Percentiles rank a stretch among this genome's conserved stretches.
phyloP scores from a whole-genome alignment of 1,140 invertebrate species.

The Elymnias hypermnestra region DNA sequence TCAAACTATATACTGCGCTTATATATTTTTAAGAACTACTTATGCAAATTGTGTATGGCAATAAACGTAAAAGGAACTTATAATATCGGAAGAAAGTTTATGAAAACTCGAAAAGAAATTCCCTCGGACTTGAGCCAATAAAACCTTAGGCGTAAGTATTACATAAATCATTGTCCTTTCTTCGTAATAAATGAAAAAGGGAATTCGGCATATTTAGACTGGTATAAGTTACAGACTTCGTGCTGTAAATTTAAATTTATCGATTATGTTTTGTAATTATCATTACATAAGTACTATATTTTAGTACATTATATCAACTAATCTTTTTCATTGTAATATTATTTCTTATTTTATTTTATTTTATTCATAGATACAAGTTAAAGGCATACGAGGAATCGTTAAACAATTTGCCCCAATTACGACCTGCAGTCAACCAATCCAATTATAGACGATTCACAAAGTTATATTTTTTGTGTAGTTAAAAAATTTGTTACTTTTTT shows the following conservation, averaged over 20 bases:
- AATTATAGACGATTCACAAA: too few relatives aligned
- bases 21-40: neutral
- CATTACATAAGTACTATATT: too few relatives aligned
- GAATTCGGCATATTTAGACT: conserved; percentile 45
- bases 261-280: too few relatives aligned
- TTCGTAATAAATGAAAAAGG: conserved; percentile 62
- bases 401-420: too few relatives aligned
- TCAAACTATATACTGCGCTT: too few relatives aligned
- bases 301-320: too few relatives aligned
- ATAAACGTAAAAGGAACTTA: neutral
- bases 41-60: neutral
- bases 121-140: conserved; percentile 47
- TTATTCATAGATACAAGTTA: too few relatives aligned
- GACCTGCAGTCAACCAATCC: too few relatives aligned
- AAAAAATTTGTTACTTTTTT: too few relatives aligned
- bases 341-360: too few relatives aligned
- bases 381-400: too few relatives aligned
- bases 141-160: conserved; percentile 57
- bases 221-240: conserved; percentile 22
- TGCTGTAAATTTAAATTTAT: neutral
- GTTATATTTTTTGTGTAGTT: too few relatives aligned
- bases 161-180: conserved; percentile 65
- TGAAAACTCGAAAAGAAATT: conserved; percentile 35
- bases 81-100: conserved; percentile 41
- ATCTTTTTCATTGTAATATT: neutral